phyloP scores from a whole-genome alignment of 1,140 invertebrate species.

The Diorhabda elongata region DNA sequence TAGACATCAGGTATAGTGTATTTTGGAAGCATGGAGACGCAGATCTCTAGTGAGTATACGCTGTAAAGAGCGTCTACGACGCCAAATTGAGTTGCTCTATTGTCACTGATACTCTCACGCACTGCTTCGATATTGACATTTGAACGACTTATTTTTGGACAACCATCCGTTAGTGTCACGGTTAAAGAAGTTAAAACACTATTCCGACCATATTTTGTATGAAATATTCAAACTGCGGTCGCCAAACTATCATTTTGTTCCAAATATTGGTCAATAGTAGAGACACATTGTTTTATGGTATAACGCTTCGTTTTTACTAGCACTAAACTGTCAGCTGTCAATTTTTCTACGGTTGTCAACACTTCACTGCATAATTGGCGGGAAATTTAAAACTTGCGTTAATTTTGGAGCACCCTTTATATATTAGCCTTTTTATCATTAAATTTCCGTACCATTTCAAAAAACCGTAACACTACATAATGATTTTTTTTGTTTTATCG shows the following conservation, averaged over 20 bases:
- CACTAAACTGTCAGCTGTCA: background rate
- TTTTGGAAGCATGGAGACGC: too few species aligned
- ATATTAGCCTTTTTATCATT: too few species aligned
- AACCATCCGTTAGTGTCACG: background rate
- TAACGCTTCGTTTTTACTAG: background rate
- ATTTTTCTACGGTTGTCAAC: too few species aligned
- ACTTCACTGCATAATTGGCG: too few species aligned
- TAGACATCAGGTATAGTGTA: too few species aligned
- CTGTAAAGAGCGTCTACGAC: background rate
- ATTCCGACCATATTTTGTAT: too few species aligned
- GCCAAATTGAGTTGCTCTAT: background rate
- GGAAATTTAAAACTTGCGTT: too few species aligned
- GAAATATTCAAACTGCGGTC: background rate
- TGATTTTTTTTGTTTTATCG: too few species aligned
- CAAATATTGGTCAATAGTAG: slow-evolving; percentile 1
- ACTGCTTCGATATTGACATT: too few species aligned
- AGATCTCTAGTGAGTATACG: background rate
- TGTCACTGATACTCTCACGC: background rate
- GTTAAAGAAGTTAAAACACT: background rate
- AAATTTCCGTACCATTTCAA: too few species aligned
- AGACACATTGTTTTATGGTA: background rate
- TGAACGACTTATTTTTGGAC: background rate
- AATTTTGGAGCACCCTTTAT: too few species aligned
- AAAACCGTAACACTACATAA: too few species aligned
- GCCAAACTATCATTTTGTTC: background rate